Percentiles rank a stretch among this genome's conserved stretches.
Evolutionary conservation across 2,888 invertebrate species (phyloP).

Genomic region (Falcaria lacertinaria): DNA sequence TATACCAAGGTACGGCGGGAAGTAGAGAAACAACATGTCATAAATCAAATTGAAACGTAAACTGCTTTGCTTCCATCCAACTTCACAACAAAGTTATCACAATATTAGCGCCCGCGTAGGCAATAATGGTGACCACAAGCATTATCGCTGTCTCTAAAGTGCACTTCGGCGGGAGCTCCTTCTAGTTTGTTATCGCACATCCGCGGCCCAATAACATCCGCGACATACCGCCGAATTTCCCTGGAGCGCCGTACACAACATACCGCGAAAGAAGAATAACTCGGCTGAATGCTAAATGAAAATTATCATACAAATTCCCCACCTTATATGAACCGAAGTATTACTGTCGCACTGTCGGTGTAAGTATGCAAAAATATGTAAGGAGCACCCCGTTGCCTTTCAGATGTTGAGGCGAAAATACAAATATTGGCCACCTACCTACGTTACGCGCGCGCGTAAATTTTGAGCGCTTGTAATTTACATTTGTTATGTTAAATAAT

Average conservation of each 20-base stretch:
- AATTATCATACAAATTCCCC: conserved; percentile 77
- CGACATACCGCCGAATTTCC: conserved; percentile 71
- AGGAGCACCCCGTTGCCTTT: conserved; percentile 51
- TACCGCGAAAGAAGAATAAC: conserved; percentile 67
- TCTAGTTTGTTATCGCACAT: conserved; percentile 20
- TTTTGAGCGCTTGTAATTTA: conserved; percentile 47
- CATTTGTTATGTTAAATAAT: conserved; percentile 59
- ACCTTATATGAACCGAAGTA: conserved; percentile 68
- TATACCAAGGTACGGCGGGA: background rate
- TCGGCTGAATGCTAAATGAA: conserved; percentile 76
- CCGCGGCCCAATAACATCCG: conserved; percentile 39
- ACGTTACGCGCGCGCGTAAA: conserved; percentile 46
- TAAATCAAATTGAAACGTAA: background rate
- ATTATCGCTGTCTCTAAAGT: background rate
- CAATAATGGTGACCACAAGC: background rate
- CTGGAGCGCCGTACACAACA: conserved; percentile 72
- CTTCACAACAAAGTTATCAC: background rate
- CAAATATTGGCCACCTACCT: conserved; percentile 45
- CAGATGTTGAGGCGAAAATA: conserved; percentile 54
- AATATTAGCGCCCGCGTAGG: background rate
- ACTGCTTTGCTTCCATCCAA: background rate
- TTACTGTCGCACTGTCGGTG: conserved; percentile 50
- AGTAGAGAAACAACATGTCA: too few relatives aligned
- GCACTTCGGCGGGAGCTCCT: conserved; percentile 8
- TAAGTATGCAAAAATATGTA: conserved; percentile 76